Percentiles rank a stretch among this genome's conserved stretches.
These are phyloP conservation scores for Arrhopalites spinosus DNA, from an alignment of 2,888 invertebrate species.

Conservation along the genomic window DNA sequence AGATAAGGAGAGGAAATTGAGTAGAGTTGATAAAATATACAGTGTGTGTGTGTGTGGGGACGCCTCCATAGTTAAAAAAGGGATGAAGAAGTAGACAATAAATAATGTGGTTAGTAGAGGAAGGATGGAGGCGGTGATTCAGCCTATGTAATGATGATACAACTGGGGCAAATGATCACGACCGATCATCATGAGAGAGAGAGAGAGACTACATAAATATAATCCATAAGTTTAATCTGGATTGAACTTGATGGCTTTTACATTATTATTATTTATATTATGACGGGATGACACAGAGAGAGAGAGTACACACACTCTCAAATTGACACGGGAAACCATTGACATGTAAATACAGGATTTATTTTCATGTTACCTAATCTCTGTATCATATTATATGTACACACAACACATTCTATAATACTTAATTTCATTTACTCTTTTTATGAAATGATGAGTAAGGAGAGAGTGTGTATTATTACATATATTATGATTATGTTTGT, in stretches of 20 bases:
- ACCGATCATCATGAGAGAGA: not conserved
- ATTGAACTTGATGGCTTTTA: slow-evolving; percentile 35
- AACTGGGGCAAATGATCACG: not conserved
- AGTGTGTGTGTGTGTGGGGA: too few relatives aligned
- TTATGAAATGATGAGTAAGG: not conserved
- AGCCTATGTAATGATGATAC: not conserved
- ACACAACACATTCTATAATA: not conserved
- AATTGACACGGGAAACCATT: not conserved
- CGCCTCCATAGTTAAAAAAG: too few relatives aligned
- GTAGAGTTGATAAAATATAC: too few relatives aligned
- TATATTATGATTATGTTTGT: too few relatives aligned
- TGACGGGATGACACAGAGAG: not conserved
- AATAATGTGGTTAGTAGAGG: not conserved
- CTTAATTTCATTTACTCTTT: not conserved
- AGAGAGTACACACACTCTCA: not conserved
- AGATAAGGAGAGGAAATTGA: too few relatives aligned
- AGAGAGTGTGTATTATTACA: not conserved
- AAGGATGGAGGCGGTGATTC: not conserved
- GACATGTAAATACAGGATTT: not conserved
- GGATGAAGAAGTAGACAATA: too few relatives aligned
- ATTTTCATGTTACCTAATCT: not conserved
- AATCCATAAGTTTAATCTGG: slow-evolving; percentile 22
- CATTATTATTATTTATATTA: slow-evolving; percentile 20
- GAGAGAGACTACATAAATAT: too few relatives aligned
- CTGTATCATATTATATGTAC: not conserved